Conservation (phyloP, 53 echinoderm and acorn worm species). For the Luidia sarsii region DNA sequence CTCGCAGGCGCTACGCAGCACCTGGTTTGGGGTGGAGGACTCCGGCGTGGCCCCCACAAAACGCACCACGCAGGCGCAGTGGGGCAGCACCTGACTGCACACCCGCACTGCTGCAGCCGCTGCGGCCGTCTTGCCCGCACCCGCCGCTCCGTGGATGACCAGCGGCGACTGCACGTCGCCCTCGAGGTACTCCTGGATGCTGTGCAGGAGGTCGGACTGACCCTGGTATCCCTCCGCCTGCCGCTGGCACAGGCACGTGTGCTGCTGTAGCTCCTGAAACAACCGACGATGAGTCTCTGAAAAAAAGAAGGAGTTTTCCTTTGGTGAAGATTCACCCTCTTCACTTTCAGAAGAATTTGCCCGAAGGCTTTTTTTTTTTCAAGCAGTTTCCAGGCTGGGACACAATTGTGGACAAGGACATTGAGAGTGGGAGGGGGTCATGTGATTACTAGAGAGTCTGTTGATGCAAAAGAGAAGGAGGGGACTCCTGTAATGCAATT, state of each 20-base stretch:
- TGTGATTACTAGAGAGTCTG: too few relatives aligned
- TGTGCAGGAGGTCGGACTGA: slow-evolving; percentile 64
- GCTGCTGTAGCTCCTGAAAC: slow-evolving; percentile 78
- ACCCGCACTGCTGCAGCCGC: slow-evolving; percentile 74
- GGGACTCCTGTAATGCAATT: too few relatives aligned
- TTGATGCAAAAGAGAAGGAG: too few relatives aligned
- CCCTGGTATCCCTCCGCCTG: slow-evolving; percentile 87
- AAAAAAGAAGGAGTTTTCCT: background rate
- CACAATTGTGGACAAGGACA: too few relatives aligned
- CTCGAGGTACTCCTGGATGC: slow-evolving; percentile 73
- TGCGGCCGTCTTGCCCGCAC: slow-evolving; percentile 83
- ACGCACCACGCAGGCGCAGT: slow-evolving; percentile 81
- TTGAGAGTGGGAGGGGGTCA: too few relatives aligned
- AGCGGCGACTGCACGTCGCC: slow-evolving; percentile 69
- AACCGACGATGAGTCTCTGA: slow-evolving; percentile 77
- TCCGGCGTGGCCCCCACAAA: slow-evolving; percentile 85
- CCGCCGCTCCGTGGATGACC: slow-evolving; percentile 78
- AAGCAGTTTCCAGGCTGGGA: too few relatives aligned
- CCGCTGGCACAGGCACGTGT: slow-evolving; percentile 68
- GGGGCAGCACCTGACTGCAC: slow-evolving; percentile 60
- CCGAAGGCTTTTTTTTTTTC: too few relatives aligned
- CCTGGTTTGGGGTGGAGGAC: slow-evolving; percentile 74
- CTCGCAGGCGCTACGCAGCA: slow-evolving; percentile 90
- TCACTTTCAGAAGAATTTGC: too few relatives aligned
- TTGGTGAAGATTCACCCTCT: too few relatives aligned